phyloP scores from a whole-genome alignment of 2,113 vertebrate genomes.

The Megaceryle maxima region DNA sequence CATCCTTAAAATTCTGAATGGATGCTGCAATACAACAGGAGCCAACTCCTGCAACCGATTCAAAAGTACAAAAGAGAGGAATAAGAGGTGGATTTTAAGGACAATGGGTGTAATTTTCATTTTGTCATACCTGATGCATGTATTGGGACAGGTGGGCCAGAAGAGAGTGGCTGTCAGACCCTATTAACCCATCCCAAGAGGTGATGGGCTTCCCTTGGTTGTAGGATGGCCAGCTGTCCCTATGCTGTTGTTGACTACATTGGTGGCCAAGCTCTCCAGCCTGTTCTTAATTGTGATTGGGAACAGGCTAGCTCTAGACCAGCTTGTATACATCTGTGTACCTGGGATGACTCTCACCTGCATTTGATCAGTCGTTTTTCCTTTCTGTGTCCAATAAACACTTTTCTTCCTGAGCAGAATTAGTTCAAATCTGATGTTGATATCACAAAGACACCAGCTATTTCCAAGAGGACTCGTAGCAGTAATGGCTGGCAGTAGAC shows the following conservation, averaged over 20 bases:
- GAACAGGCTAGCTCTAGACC: background rate
- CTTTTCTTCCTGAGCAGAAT: background rate
- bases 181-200: background rate
- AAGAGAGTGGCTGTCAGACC: background rate
- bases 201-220: background rate
- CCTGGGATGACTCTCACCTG: background rate
- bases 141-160: background rate
- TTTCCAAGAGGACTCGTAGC: background rate
- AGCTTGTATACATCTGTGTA: no score
- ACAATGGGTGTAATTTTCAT: background rate
- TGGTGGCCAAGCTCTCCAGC: background rate
- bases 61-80: background rate
- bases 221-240: background rate
- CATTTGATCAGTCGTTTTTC: background rate
- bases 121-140: background rate
- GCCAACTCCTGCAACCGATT: background rate
- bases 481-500: background rate
- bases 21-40: background rate
- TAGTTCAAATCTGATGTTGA: background rate
- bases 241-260: background rate
- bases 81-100: background rate
- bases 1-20: background rate
- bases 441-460: background rate
- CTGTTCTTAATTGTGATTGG: background rate
- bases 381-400: background rate